phyloP scores from a whole-genome alignment of 2,113 vertebrate species.

The Halichoerus grypus region DNA sequence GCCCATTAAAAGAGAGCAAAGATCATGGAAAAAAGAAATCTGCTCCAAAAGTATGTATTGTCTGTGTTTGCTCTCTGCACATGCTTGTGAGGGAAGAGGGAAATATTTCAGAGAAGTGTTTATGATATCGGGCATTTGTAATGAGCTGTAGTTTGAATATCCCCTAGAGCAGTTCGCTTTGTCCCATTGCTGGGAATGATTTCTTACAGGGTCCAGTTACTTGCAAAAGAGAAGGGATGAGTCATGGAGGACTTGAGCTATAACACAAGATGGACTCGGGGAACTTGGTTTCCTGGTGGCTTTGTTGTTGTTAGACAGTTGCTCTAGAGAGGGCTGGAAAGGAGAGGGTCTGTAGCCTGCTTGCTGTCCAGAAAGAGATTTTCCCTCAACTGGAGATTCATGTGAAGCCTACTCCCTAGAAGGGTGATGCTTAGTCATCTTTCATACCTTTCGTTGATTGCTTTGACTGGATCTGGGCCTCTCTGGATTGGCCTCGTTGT shows the following conservation, averaged over 20 bases:
- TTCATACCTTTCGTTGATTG: neutral
- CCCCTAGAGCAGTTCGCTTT: neutral
- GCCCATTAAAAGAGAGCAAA: slow-evolving; percentile 3
- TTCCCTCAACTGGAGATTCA: neutral
- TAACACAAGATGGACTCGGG: neutral
- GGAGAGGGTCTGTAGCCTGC: neutral
- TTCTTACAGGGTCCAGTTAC: neutral
- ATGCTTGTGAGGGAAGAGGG: neutral
- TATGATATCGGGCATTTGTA: neutral
- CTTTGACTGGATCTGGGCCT: neutral
- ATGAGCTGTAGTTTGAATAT: neutral
- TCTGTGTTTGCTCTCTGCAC: neutral
- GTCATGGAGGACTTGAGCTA: neutral
- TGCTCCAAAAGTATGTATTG: neutral
- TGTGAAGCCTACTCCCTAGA: neutral
- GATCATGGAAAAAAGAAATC: slow-evolving; percentile 49
- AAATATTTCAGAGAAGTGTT: neutral
- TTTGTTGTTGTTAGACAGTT: neutral
- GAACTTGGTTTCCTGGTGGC: neutral
- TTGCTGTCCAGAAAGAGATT: neutral
- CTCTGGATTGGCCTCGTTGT: neutral
- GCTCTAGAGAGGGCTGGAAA: neutral
- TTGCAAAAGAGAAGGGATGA: neutral
- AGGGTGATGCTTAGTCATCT: fast-evolving
- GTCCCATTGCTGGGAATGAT: neutral